Conservation (phyloP, 2,888 invertebrate species). For the Tachystola acroxantha region DNA sequence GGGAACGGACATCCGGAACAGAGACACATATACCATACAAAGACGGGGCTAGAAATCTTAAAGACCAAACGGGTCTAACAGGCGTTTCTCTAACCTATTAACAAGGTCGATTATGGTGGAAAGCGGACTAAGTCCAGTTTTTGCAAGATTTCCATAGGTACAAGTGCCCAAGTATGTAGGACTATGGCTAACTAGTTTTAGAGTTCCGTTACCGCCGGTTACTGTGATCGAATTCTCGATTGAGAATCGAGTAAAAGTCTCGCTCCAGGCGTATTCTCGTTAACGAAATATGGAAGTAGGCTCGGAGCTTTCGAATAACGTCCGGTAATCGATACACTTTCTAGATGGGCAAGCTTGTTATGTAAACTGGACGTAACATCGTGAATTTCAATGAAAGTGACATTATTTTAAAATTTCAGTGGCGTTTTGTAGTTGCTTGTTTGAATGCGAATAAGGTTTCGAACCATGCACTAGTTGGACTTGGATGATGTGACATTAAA, state of each 20-base stretch:
- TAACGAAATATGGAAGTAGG: slow-evolving; percentile 67
- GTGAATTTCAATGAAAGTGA: slow-evolving; percentile 68
- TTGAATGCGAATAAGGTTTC: slow-evolving; percentile 45
- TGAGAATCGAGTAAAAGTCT: slow-evolving; percentile 62
- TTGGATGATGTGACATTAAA: slow-evolving; percentile 2
- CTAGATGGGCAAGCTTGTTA: slow-evolving; percentile 66
- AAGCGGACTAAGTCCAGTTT: slow-evolving; percentile 68
- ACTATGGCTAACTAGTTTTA: slow-evolving; percentile 54
- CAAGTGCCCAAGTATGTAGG: slow-evolving; percentile 48
- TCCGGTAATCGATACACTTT: slow-evolving; percentile 64
- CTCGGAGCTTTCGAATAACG: slow-evolving; percentile 65
- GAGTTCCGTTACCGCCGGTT: slow-evolving; percentile 49
- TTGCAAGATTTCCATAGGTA: slow-evolving; percentile 61
- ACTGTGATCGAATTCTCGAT: slow-evolving; percentile 49
- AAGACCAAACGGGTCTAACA: slow-evolving; percentile 40
- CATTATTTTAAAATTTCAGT: slow-evolving; percentile 37
- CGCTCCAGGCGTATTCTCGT: slow-evolving; percentile 59
- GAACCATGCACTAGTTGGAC: neutral
- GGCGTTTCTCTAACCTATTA: slow-evolving; percentile 70
- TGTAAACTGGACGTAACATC: slow-evolving; percentile 67
- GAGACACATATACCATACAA: slow-evolving; percentile 26
- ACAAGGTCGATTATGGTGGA: slow-evolving; percentile 64
- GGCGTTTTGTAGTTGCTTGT: slow-evolving; percentile 17
- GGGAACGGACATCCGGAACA: slow-evolving; percentile 39
- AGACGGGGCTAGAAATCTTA: slow-evolving; percentile 56